phyloP scores from a whole-genome alignment of 2,888 invertebrate genomes.

The Caenorhabditis sp. region DNA sequence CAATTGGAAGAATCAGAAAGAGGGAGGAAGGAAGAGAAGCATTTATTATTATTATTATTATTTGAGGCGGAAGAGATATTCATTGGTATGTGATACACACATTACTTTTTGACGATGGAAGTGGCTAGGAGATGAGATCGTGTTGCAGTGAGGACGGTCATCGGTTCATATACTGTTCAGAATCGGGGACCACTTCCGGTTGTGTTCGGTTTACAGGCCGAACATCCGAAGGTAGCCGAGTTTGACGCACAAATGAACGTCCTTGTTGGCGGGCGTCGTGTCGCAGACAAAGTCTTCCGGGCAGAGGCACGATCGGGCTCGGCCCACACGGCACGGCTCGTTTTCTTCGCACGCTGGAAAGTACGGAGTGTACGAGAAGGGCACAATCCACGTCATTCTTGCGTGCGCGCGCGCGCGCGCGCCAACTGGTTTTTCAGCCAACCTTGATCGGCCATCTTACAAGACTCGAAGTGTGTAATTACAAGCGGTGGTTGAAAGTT shows the following conservation, averaged over 20 bases:
- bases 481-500: background rate
- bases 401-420: too few species aligned
- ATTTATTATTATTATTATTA: background rate
- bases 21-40: background rate
- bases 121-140: conserved; percentile 11
- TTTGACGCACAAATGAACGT: conserved; percentile 50
- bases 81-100: conserved; percentile 11
- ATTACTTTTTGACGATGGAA: background rate
- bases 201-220: background rate
- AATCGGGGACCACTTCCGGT: too few species aligned
- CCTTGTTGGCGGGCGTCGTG: conserved; percentile 34
- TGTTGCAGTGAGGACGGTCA: conserved; percentile 6
- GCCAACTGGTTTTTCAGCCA: conserved; percentile 13
- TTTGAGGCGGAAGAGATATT: conserved; percentile 6
- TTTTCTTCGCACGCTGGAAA: conserved; percentile 56
- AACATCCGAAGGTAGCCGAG: conserved; percentile 42
- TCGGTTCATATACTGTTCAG: conserved; percentile 39
- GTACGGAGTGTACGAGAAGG: background rate
- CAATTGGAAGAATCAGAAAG: background rate
- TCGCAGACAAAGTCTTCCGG: conserved; percentile 55
- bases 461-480: conserved; percentile 7
- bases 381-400: background rate
- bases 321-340: conserved; percentile 53
- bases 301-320: conserved; percentile 56
- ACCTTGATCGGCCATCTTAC: conserved; percentile 14